phyloP scores from a whole-genome alignment of 2,797 vertebrate species.

The Paguma larvata region DNA sequence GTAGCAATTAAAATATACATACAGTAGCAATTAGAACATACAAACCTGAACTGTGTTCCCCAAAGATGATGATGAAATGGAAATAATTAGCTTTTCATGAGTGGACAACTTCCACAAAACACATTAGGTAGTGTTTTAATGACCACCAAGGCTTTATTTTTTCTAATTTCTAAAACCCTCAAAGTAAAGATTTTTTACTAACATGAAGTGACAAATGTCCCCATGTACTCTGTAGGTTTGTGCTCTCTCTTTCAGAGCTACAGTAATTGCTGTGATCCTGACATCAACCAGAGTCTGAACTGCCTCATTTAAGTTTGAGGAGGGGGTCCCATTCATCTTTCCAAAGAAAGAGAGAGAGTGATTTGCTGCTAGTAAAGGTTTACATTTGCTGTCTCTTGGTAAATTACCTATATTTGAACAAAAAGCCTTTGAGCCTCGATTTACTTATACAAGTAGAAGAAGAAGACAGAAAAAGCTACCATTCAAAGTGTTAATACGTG shows the following conservation, averaged over 20 bases:
- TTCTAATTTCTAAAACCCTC: not conserved
- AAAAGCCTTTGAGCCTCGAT: not conserved
- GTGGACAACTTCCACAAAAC: slow-evolving; percentile 45
- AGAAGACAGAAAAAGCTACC: not conserved
- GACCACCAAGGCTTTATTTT: not conserved
- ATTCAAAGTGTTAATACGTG: not conserved
- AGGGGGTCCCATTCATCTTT: not conserved
- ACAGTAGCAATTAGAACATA: slow-evolving; percentile 54
- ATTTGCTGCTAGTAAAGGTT: not conserved
- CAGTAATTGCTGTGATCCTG: not conserved
- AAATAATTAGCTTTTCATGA: slow-evolving; percentile 29
- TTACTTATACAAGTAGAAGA: not conserved
- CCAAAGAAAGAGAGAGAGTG: not conserved
- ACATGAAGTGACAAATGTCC: not conserved
- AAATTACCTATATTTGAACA: not conserved
- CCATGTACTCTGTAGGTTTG: not conserved
- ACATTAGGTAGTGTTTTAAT: slow-evolving; percentile 37
- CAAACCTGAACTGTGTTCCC: slow-evolving; percentile 36
- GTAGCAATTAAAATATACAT: slow-evolving; percentile 40
- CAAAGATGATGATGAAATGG: slow-evolving; percentile 70
- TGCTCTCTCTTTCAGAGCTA: not conserved
- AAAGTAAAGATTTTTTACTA: not conserved
- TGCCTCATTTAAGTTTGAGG: not conserved
- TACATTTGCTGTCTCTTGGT: not conserved
- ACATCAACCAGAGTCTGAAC: not conserved